Conservation (phyloP, 2,888 invertebrate species). For the Drosophila atroscutellata region DNA sequence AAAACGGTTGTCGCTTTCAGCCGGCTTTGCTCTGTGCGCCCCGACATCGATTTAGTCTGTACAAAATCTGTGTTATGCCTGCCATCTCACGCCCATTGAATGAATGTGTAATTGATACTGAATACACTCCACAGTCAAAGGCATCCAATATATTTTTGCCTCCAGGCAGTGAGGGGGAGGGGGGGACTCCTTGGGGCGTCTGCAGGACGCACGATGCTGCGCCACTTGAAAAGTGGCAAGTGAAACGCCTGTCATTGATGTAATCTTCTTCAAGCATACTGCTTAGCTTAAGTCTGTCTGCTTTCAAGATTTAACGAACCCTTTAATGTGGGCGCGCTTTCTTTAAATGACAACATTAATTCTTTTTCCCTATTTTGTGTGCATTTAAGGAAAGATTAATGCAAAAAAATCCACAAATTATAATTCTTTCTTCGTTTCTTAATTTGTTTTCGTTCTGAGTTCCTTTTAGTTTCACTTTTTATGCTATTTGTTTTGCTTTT, state of each 20-base stretch:
- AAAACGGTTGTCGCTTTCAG: conserved; percentile 63
- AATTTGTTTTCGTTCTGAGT: background rate
- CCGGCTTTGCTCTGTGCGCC: conserved; percentile 1
- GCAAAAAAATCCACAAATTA: background rate
- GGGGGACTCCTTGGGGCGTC: background rate
- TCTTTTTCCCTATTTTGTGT: background rate
- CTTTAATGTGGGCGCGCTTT: conserved; percentile 19
- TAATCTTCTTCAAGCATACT: conserved; percentile 32
- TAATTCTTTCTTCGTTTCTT: background rate
- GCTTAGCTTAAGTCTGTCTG: conserved; percentile 33
- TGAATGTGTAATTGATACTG: conserved; percentile 78
- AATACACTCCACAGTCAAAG: conserved; percentile 66
- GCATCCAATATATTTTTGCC: conserved; percentile 55
- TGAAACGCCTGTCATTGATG: conserved; percentile 45
- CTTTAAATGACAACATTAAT: conserved; percentile 12
- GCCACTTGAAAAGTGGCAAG: conserved; percentile 36
- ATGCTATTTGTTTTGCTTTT: background rate
- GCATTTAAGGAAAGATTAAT: background rate
- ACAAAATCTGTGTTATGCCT: conserved; percentile 56
- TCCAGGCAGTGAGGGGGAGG: conserved; percentile 17
- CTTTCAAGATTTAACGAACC: conserved; percentile 32
- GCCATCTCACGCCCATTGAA: conserved; percentile 56
- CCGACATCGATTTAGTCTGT: conserved; percentile 21
- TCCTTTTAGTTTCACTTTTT: background rate
- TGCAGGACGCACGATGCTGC: conserved; percentile 4